Base-by-base conservation (phyloP, 2,113 vertebrate species). In the Nettapus auritus region DNA sequence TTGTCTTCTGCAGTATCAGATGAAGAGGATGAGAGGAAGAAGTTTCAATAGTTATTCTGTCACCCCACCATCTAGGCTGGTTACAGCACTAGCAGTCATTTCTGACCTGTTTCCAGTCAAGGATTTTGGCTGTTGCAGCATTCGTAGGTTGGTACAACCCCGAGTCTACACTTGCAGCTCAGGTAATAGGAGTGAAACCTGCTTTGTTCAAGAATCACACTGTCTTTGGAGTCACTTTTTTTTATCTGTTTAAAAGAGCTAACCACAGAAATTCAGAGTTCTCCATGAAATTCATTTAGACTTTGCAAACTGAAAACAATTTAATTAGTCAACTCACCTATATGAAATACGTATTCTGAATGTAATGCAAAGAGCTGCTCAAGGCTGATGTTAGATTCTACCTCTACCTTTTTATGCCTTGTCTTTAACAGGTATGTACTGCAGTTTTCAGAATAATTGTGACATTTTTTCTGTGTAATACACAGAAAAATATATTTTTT, bases 401-500 rank as follows among this genome's bases (percentile, higher is more conserved):
- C 38, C 60, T 53, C 13, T 66, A 26, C 31, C 29, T n/a, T 53
- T 66, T 9, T n/a, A 42, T 53, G 18, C 40, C 16, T 84, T 89
- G 55, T n/a, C 34, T 90, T 90, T 68, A 70, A 64, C 9, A 75
- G 42, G 20, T 40, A 78, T 82, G 10, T n/a, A 34, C 29, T 93
- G 7, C 19, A 63, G 5, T 56, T 84, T 79, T 86, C 44, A 71
- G 36, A 92, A 34, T 29, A 92, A 79, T 62, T 73, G 21, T 82
- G 28, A 16, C 44, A 46, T 86, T 92, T 74, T 81, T 52, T 89
- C 87, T 94, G 28, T 71, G 48, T 76, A 82, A 33, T 87, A 73
- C 12, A 55, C n/a, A 78, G 62, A n/a, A 69, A 90, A 89, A 64
- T 33, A 75, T 11, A 86, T 92, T 84, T 81, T 75, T 94, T 94